Evolutionary conservation across 2,113 vertebrate genomes (phyloP).

Genomic region (Anarrhichthys ocellatus): DNA sequence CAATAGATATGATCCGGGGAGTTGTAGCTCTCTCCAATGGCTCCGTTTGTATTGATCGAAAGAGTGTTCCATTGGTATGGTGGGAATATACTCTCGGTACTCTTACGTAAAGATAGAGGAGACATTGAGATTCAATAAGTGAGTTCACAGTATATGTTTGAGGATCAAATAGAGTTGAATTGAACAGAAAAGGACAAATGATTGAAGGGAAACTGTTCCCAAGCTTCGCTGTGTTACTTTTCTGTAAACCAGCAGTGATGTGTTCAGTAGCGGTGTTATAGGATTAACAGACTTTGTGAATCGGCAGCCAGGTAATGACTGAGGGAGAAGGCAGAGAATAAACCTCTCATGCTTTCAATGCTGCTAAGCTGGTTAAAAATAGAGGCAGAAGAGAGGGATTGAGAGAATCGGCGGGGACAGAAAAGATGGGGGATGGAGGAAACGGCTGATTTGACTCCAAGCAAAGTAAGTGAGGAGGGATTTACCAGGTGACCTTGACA

Average conservation of each 20-base stretch:
- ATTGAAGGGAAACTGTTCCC: background rate
- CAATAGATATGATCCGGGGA: constrained; percentile 51
- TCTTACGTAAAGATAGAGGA: background rate
- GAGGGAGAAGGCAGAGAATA: constrained; percentile 71
- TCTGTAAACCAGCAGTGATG: constrained; percentile 43
- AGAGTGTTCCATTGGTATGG: constrained; percentile 6
- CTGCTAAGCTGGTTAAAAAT: constrained; percentile 81
- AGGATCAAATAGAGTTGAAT: background rate
- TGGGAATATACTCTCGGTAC: constrained; percentile 10
- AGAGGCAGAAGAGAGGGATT: constrained; percentile 71
- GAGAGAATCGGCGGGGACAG: constrained; percentile 64
- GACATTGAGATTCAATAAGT: background rate
- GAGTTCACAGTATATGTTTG: background rate
- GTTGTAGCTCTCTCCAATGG: constrained; percentile 49
- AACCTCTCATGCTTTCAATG: constrained; percentile 63
- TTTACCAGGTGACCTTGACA: constrained; percentile 66
- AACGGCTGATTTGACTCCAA: constrained; percentile 49
- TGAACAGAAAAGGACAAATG: background rate
- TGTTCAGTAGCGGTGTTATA: constrained; percentile 39
- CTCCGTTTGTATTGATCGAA: constrained; percentile 47
- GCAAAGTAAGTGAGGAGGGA: constrained; percentile 63
- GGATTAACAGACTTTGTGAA: constrained; percentile 74
- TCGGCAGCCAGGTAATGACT: constrained; percentile 72
- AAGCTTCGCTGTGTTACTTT: background rate
- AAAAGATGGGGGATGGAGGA: constrained; percentile 46